A percentile compares a stretch with the other conserved stretches of the same genome.
Evolutionary conservation across 2,888 invertebrate species (phyloP).

Genomic region (Siphonodentalium dalli): DNA sequence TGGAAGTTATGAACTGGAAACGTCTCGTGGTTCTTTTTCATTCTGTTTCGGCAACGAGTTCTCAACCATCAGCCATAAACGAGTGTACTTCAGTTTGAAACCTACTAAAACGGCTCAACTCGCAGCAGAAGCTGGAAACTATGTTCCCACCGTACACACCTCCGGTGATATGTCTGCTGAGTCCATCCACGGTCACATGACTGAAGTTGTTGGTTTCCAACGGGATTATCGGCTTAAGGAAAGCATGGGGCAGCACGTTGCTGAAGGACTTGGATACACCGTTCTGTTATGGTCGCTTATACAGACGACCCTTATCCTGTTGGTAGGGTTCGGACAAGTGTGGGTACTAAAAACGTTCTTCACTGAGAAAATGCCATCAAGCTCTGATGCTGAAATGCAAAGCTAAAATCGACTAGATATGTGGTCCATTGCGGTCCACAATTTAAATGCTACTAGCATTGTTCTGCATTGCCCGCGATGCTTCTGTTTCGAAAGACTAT

Average conservation of each 20-base stretch:
- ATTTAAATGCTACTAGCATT: no score
- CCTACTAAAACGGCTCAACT: conserved; percentile 43
- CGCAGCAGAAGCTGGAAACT: conserved; percentile 44
- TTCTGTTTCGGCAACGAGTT: conserved; percentile 60
- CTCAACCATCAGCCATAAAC: conserved; percentile 55
- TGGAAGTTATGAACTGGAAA: conserved; percentile 47
- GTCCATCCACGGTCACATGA: conserved; percentile 43
- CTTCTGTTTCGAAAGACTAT: no score
- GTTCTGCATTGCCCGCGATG: no score
- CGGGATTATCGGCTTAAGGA: conserved; percentile 54
- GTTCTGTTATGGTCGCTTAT: conserved; percentile 55
- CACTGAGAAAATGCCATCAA: conserved; percentile 31
- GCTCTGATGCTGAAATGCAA: no score
- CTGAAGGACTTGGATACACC: conserved; percentile 46
- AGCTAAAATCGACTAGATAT: no score
- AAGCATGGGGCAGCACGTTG: conserved; percentile 53
- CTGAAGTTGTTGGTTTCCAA: conserved; percentile 36
- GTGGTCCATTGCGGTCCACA: no score
- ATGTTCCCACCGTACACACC: conserved; percentile 37
- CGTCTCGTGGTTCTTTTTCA: conserved; percentile 51
- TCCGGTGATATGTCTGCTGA: conserved; percentile 43
- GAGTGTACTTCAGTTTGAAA: conserved; percentile 51
- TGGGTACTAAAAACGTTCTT: conserved; percentile 58
- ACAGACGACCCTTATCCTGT: conserved; percentile 47
- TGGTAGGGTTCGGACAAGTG: conserved; percentile 59